Evolutionary conservation across 2,888 invertebrate genomes (phyloP), one percentile per base, ranked within the genome.

Genomic region (Plutella xylostella): DNA sequence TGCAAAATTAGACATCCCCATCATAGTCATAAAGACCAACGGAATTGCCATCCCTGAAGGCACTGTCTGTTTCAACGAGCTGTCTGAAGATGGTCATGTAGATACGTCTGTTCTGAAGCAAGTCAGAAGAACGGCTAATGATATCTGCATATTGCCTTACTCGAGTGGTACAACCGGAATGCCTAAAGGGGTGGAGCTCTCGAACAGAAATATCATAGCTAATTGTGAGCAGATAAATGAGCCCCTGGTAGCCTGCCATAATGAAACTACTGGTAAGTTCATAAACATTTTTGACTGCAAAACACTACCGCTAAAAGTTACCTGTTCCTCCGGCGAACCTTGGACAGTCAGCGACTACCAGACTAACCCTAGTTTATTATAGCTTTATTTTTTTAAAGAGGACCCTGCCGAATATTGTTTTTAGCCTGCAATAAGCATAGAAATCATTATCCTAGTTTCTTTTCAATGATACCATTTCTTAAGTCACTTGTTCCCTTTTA

Each of bases 101-200:
- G 87, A 89, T 48, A 84, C 80, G 30, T 78, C 85, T 3, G 78
- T 80, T 50, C 59, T 89, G 42, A 85, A 75, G 49, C 59, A 78
- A 51, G 78, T 82, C 1, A 68, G 76, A 43, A 64, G 84, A 45
- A 63, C 55, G 38, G 56, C 77, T 0, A 80, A 88, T 19, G 92
- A 92, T 57, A 68, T 90, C 11, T 87, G 87, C 4, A 77, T 92
- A 22, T 57, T 95, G 48, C 94, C 94, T 0, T 95, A 92, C 75
- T 94, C 94, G 1, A 94, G 94, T 60, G 93, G 93, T 0, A 96
- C 96, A 0, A 95, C 94, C 0, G 96, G 96, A 0, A 52, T 91
- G 42, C 91, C 93, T 0, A 93, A 93, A 78, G 92, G 92, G 2
- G 92, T 93, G 0, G 85, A 88, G 57, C 58, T 92, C 0, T 85